Percentiles rank a stretch among this genome's conserved stretches.
Evolutionary conservation across 2,113 vertebrate species (phyloP).

Genomic region (Stomatorhinus ivindoensis): DNA sequence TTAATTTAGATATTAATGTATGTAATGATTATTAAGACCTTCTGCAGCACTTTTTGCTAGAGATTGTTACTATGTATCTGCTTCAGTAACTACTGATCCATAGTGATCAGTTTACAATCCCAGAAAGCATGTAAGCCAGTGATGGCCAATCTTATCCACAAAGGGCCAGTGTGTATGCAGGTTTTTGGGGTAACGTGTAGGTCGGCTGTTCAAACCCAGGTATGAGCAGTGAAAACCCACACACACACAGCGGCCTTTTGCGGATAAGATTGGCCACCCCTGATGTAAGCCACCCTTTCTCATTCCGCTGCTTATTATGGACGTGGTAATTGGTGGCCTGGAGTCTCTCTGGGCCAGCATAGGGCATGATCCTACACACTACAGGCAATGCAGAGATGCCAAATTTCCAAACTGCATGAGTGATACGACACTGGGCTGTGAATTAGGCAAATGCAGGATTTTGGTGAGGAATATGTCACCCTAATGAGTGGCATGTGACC

Average conservation of each 20-base stretch:
- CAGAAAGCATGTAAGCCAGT: neutral
- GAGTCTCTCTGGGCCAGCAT: neutral
- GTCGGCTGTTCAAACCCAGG: no score
- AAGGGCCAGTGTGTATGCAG: no score
- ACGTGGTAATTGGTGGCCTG: neutral
- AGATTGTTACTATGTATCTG: neutral
- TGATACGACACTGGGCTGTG: neutral
- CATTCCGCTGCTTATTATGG: neutral
- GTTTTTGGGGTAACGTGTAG: no score
- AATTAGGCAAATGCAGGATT: neutral
- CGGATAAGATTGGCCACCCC: no score
- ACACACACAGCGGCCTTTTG: no score
- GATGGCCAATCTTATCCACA: no score
- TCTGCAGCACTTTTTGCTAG: neutral
- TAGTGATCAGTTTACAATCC: neutral
- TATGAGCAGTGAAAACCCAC: no score
- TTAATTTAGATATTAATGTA: neutral
- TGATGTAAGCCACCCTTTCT: neutral
- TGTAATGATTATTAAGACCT: neutral
- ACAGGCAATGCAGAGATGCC: neutral
- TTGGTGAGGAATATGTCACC: neutral
- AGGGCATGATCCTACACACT: neutral
- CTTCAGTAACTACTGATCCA: neutral
- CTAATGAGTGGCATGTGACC: neutral
- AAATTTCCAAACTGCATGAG: neutral